Base-by-base conservation (phyloP, 2,113 vertebrate genomes). In the Rafetus swinhoei region DNA sequence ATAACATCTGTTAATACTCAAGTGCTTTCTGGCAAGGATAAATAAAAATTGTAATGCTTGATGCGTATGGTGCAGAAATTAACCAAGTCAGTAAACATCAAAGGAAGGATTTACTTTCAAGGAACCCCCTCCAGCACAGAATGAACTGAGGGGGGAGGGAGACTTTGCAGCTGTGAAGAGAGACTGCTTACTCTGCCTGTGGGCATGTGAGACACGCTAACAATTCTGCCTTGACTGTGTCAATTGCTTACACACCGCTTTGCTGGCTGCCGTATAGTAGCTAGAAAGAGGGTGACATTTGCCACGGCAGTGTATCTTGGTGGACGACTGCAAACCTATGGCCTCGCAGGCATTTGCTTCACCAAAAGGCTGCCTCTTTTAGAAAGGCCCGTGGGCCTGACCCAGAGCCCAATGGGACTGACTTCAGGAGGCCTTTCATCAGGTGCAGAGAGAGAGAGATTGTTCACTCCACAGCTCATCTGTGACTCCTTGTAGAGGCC, bases 31-130 rank as follows among this genome's bases (percentile, higher is more conserved):
- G 57, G 80, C 92, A 97, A 90, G 76, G 62, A 79, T 81, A 45
- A 60, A 60, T 79, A 92, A 94, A 92, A 45, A 21, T 84, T 89
- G 69, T 54, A 87, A 74, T 22, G 62, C 29, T 84, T 4, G 62
- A 62, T 5, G 11, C 22, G n/a, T 79, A 52, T 50, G 52, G 86
- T 57, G 91, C 77, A 87, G 80, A 90, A 93, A 96, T 93, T 91
- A 95, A 86, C 83, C 60, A 91, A 55, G 60, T 87, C 27, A 0
- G 0, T 79, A 90, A 96, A 95, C 93, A 88, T 96, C 90, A 94
- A 93, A 72, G 77, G 88, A 79, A 96, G 92, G 84, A 93, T 96
- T 90, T 93, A 81, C 82, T 92, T 95, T 84, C 85, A 86, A 89
- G 83, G 39, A 94, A 91, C 84, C 50, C 60, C 82, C 79, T 90